Evolutionary conservation across 2,113 vertebrate genomes (phyloP).

Genomic region (Athene noctua): DNA sequence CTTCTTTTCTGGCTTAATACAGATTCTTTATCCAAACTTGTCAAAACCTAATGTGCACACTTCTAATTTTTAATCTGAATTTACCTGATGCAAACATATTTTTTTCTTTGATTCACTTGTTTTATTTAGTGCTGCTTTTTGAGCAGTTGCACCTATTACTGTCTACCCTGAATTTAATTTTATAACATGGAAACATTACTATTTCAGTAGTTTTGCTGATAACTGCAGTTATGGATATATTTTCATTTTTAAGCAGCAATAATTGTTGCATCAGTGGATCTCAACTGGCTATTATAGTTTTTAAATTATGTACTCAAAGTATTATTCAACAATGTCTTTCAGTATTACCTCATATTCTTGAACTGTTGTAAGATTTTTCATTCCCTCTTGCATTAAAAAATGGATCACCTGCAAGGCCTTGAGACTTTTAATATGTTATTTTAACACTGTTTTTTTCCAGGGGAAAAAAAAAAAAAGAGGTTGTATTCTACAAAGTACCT

Average conservation of each 20-base stretch:
- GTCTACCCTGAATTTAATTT: not conserved
- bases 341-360: not conserved
- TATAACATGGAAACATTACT: not conserved
- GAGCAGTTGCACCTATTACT: not conserved
- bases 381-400: not conserved
- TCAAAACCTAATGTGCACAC: not conserved
- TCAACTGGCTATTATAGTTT: not conserved
- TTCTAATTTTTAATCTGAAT: not conserved
- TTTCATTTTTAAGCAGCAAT: not conserved
- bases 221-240: not conserved
- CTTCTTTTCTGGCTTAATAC: not conserved
- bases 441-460: not conserved
- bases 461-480: not conserved
- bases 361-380: not conserved
- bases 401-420: not conserved
- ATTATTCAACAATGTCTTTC: not conserved
- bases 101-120: not conserved
- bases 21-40: not conserved
- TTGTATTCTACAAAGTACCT: not conserved
- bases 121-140: not conserved
- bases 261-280: not conserved
- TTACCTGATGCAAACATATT: not conserved
- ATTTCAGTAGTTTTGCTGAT: not conserved
- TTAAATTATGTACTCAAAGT: not conserved
- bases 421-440: not conserved